phyloP scores from a whole-genome alignment of 2,888 invertebrate genomes.

The Noctua fimbriata region DNA sequence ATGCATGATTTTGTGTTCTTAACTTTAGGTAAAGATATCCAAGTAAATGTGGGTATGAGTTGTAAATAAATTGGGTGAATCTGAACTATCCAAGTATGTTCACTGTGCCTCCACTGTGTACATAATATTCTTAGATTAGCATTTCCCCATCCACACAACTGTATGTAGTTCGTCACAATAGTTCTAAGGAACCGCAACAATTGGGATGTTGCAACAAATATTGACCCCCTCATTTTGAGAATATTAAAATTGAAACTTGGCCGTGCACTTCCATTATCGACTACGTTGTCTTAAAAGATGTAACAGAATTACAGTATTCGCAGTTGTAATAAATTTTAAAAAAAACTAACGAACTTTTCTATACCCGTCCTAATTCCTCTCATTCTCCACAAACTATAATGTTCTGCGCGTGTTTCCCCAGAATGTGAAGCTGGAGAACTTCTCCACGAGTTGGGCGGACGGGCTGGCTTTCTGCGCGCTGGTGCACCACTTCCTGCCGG shows the following conservation, averaged over 20 bases:
- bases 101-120: constrained; percentile 36
- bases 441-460: constrained; percentile 99
- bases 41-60: constrained; percentile 26
- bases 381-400: not conserved
- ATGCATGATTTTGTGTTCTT: constrained; percentile 67
- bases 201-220: not conserved
- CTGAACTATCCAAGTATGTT: constrained; percentile 14
- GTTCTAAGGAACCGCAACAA: constrained; percentile 10
- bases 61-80: constrained; percentile 50
- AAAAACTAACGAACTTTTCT: not conserved
- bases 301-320: not conserved
- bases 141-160: constrained; percentile 7
- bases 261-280: not conserved
- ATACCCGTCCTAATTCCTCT: not conserved
- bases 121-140: constrained; percentile 30
- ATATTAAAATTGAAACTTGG: not conserved
- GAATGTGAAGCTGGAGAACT: constrained; percentile 99
- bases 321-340: not conserved
- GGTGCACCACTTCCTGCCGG: constrained; percentile 99
- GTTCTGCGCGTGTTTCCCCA: constrained; percentile 79
- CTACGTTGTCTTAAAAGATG: not conserved
- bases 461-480: constrained; percentile 99
- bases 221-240: not conserved
- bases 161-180: constrained; percentile 24
- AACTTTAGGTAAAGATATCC: constrained; percentile 37